Evolutionary conservation across 2,888 invertebrate species (phyloP).

Genomic region (Lucinisca nassula): DNA sequence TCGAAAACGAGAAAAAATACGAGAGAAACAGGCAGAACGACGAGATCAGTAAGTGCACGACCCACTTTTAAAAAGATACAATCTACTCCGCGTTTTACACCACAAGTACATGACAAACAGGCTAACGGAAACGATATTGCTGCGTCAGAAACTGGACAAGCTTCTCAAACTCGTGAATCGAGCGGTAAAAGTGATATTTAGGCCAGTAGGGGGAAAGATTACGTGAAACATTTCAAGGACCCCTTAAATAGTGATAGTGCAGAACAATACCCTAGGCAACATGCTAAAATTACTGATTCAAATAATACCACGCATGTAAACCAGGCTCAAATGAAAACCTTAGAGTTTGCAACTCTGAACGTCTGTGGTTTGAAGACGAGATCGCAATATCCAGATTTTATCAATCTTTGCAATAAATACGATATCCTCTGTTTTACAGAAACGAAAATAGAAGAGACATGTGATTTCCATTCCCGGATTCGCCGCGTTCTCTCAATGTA

Average conservation of each 20-base stretch:
- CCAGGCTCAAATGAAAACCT: no score
- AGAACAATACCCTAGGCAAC: no score
- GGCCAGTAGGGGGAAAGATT: neutral
- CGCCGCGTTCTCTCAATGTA: constrained; percentile 4
- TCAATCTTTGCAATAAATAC: neutral
- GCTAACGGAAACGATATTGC: no score
- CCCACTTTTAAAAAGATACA: no score
- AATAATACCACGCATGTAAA: no score
- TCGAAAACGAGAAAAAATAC: neutral
- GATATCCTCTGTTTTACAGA: constrained; percentile 28
- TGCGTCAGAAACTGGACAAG: no score
- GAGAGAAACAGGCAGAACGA: neutral
- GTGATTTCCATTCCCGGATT: constrained; percentile 1
- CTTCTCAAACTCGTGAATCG: neutral
- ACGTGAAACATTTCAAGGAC: no score
- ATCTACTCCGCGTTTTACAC: no score
- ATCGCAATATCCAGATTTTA: constrained; percentile 19
- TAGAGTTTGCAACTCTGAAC: constrained; percentile 12
- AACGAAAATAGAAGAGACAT: neutral
- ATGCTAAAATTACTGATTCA: no score
- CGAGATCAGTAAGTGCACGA: neutral
- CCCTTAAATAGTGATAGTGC: no score
- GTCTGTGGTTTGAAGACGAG: constrained; percentile 11
- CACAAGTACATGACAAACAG: no score
- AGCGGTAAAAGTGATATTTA: neutral